Percentiles rank a stretch among this genome's conserved stretches.
These are phyloP conservation scores for Drosophila seclusa DNA, from an alignment of 2,888 invertebrate genomes.

Conservation along the genomic window DNA sequence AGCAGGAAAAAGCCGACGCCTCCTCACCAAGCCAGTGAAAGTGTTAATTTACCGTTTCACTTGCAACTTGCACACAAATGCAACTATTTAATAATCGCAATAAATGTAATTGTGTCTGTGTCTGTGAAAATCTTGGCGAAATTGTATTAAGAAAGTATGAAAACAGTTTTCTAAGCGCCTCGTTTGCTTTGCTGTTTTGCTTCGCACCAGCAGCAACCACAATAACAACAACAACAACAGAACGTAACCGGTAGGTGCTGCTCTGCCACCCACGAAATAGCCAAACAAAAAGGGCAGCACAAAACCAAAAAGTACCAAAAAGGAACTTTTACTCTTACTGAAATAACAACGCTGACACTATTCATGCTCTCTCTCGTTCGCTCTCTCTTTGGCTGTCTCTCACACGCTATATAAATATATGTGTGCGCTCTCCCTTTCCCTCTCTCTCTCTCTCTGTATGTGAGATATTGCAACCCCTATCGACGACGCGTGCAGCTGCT, in stretches of 20 bases:
- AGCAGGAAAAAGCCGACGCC: conserved; percentile 69
- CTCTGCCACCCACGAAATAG: conserved; percentile 71
- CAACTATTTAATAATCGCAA: conserved; percentile 8
- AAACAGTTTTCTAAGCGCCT: conserved; percentile 49
- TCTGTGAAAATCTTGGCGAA: conserved; percentile 35
- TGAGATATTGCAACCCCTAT: conserved; percentile 9
- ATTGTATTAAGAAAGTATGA: conserved; percentile 12
- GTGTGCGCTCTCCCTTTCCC: neutral
- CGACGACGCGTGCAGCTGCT: conserved; percentile 11
- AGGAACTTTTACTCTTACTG: conserved; percentile 63
- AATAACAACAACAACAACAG: conserved; percentile 50
- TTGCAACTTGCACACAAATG: conserved; percentile 16
- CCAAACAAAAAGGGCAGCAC: conserved; percentile 68
- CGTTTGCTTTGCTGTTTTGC: conserved; percentile 64
- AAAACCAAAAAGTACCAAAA: conserved; percentile 34
- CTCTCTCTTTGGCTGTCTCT: conserved; percentile 19
- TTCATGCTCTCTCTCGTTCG: neutral
- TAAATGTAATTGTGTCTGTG: conserved; percentile 32
- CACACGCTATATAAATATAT: conserved; percentile 1
- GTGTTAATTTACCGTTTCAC: conserved; percentile 56
- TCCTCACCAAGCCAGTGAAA: conserved; percentile 69
- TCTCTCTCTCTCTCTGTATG: neutral
- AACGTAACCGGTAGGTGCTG: conserved; percentile 72
- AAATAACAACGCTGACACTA: neutral
- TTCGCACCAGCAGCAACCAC: conserved; percentile 49